Evolutionary conservation across 2,888 invertebrate genomes (phyloP).

Genomic region (Onchidella celtica): DNA sequence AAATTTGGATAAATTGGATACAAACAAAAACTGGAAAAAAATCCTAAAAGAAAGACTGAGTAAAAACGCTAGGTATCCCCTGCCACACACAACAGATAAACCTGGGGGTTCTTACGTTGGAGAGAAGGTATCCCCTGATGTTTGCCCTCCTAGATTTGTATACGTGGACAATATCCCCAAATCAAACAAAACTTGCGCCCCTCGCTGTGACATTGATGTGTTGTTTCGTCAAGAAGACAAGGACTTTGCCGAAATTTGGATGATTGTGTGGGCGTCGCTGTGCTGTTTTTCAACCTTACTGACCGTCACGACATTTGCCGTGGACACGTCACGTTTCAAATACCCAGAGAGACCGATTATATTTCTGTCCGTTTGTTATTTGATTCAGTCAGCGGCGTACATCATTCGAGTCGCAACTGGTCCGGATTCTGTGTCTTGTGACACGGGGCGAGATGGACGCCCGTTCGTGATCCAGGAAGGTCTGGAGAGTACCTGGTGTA

Average conservation of each 20-base stretch:
- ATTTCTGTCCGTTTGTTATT: slow-evolving; percentile 80
- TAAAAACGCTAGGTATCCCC: background rate
- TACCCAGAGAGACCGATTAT: slow-evolving; percentile 81
- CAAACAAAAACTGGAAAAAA: slow-evolving; percentile 35
- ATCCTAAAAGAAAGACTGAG: slow-evolving; percentile 10
- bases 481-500: slow-evolving; percentile 84
- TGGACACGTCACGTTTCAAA: slow-evolving; percentile 80
- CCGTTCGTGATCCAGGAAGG: slow-evolving; percentile 81
- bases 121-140: background rate
- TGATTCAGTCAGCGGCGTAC: slow-evolving; percentile 80
- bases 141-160: slow-evolving; percentile 74
- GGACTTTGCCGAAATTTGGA: slow-evolving; percentile 86
- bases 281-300: slow-evolving; percentile 83
- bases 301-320: slow-evolving; percentile 80
- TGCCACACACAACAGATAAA: slow-evolving; percentile 27
- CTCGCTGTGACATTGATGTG: slow-evolving; percentile 85
- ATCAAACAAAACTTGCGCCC: slow-evolving; percentile 76
- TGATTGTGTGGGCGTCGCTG: slow-evolving; percentile 88
- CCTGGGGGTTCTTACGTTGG: background rate
- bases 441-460: slow-evolving; percentile 82
- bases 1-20: slow-evolving; percentile 37
- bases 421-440: slow-evolving; percentile 81
- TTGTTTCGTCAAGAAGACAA: slow-evolving; percentile 86
- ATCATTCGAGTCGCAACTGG: slow-evolving; percentile 78
- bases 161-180: slow-evolving; percentile 69